These are phyloP conservation scores for Sebastes kiyomatsui DNA, from an alignment of 2,797 vertebrate species.

Conservation along the genomic window DNA sequence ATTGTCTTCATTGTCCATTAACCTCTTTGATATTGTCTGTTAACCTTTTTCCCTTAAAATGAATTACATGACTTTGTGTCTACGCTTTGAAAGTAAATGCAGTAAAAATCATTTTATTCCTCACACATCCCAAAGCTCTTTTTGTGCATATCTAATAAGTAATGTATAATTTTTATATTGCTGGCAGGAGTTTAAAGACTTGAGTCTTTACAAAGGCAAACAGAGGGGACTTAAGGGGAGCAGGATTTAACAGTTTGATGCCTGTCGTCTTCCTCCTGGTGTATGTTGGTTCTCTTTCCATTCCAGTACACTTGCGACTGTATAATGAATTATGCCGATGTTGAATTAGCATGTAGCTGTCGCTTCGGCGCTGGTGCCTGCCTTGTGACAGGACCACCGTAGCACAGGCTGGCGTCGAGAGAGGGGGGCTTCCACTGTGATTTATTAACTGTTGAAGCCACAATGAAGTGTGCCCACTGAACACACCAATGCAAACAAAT, in stretches of 20 bases:
- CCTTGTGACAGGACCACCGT: conserved; percentile 83
- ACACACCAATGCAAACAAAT: conserved; percentile 80
- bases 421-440: conserved; percentile 68
- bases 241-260: conserved; percentile 79
- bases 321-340: conserved; percentile 86
- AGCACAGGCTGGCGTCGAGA: conserved; percentile 58
- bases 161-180: conserved; percentile 35
- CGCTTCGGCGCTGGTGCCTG: conserved; percentile 70
- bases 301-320: conserved; percentile 81
- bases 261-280: conserved; percentile 75
- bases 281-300: conserved; percentile 79
- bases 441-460: conserved; percentile 83
- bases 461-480: conserved; percentile 78
- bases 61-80: conserved; percentile 10
- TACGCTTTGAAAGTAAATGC: conserved; percentile 16
- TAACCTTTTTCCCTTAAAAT: conserved; percentile 41
- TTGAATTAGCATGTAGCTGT: conserved; percentile 88
- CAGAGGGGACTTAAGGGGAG: conserved; percentile 67
- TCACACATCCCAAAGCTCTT: conserved; percentile 16
- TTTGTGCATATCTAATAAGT: conserved; percentile 37
- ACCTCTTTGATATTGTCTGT: conserved; percentile 47
- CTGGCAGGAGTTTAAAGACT: conserved; percentile 44
- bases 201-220: conserved; percentile 56
- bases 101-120: conserved; percentile 24
- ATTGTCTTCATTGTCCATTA: conserved; percentile 50